These are phyloP conservation scores for Etheostoma spectabile DNA, from an alignment of 2,113 vertebrate species.

Conservation along the genomic window DNA sequence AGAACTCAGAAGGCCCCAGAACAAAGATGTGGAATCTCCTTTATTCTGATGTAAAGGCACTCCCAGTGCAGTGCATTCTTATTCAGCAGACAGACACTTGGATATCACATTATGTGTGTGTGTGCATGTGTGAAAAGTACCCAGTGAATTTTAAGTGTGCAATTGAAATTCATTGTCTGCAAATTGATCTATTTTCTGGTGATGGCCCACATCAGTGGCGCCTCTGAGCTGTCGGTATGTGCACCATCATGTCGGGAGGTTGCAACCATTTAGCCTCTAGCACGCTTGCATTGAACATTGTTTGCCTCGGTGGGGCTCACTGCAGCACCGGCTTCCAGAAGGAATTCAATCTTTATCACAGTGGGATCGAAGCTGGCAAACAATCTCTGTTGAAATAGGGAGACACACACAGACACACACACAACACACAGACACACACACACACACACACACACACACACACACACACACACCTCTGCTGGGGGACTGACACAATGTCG, in stretches of 20 bases:
- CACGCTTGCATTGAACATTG: conserved; percentile 36
- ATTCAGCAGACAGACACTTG: conserved; percentile 21
- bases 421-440: conserved; percentile 54
- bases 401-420: conserved; percentile 57
- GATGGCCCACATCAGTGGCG: conserved; percentile 14
- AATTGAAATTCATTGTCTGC: conserved; percentile 56
- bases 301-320: conserved; percentile 48
- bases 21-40: background rate
- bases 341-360: conserved; percentile 79
- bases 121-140: conserved; percentile 16
- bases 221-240: background rate
- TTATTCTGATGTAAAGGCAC: background rate
- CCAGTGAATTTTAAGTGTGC: conserved; percentile 58
- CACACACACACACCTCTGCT: conserved; percentile 69
- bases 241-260: conserved; percentile 28
- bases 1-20: background rate
- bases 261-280: conserved; percentile 23
- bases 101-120: conserved; percentile 22
- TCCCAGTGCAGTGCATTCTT: conserved; percentile 18
- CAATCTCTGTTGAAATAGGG: conserved; percentile 77
- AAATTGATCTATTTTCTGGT: conserved; percentile 53
- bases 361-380: conserved; percentile 71
- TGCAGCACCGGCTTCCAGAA: conserved; percentile 54
- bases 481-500: conserved; percentile 82
- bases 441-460: conserved; percentile 62